Percentiles rank a stretch among this genome's conserved stretches.
These are phyloP conservation scores for Pyrgus malvae DNA, from an alignment of 2,888 invertebrate genomes.

Conservation along the genomic window DNA sequence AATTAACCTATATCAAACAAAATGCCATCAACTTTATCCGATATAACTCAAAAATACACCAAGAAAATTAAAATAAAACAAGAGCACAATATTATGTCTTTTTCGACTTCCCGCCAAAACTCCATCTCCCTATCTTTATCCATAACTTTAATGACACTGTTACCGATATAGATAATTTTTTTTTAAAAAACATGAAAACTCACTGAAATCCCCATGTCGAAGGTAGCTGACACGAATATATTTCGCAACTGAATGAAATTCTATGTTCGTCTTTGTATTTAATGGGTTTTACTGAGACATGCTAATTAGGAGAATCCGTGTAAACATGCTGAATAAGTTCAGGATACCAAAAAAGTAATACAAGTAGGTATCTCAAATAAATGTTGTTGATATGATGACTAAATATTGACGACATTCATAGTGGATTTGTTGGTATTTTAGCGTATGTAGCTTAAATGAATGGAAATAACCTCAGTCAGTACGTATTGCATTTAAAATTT, in stretches of 20 bases:
- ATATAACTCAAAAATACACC: too few species aligned
- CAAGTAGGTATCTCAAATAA: not conserved
- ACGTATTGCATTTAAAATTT: too few species aligned
- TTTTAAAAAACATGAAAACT: too few species aligned
- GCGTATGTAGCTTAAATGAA: not conserved
- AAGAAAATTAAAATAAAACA: too few species aligned
- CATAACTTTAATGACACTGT: too few species aligned
- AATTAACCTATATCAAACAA: too few species aligned
- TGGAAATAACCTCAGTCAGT: not conserved
- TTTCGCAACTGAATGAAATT: constrained; percentile 14
- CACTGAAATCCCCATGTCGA: constrained; percentile 3
- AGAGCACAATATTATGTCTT: too few species aligned
- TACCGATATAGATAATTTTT: not conserved
- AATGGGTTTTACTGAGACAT: constrained; percentile 3
- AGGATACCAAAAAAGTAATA: too few species aligned
- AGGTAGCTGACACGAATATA: not conserved
- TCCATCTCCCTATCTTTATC: too few species aligned
- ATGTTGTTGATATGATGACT: not conserved
- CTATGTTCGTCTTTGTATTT: not conserved
- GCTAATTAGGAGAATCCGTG: constrained; percentile 11
- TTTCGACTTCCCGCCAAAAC: too few species aligned
- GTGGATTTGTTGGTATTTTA: not conserved
- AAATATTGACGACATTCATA: not conserved
- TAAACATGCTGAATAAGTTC: not conserved
- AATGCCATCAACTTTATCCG: too few species aligned